These are phyloP conservation scores for Picus viridis DNA, from an alignment of 2,797 vertebrate genomes.

Conservation along the genomic window DNA sequence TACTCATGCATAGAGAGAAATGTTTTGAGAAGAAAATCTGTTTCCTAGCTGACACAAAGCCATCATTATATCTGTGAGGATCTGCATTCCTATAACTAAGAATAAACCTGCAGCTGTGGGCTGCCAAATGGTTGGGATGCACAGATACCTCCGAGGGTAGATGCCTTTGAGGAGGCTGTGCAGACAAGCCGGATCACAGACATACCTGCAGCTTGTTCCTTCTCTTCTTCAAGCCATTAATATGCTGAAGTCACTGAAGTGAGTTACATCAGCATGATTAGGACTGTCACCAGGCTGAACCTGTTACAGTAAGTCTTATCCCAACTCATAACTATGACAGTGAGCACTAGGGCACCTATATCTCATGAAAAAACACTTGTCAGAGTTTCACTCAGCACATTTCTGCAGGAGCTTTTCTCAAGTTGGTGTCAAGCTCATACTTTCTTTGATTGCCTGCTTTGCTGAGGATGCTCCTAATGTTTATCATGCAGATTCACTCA, in stretches of 20 bases:
- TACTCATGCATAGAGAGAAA: neutral
- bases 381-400: neutral
- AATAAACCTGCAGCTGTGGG: conserved; percentile 42
- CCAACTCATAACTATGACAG: fast-evolving
- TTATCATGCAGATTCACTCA: neutral
- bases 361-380: neutral
- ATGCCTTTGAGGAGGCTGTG: neutral
- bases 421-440: neutral
- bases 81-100: neutral
- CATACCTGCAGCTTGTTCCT: neutral
- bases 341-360: fast-evolving
- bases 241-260: neutral
- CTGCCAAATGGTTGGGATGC: neutral
- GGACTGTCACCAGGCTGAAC: neutral
- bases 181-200: neutral
- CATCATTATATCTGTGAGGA: neutral
- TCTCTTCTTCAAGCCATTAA: neutral
- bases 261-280: fast-evolving
- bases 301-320: neutral
- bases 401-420: neutral
- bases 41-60: neutral
- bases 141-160: neutral
- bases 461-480: neutral
- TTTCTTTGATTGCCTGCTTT: neutral
- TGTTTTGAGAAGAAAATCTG: neutral